These are phyloP conservation scores for Hoplostethus mediterraneus DNA, from an alignment of 2,797 vertebrate species.

Conservation along the genomic window DNA sequence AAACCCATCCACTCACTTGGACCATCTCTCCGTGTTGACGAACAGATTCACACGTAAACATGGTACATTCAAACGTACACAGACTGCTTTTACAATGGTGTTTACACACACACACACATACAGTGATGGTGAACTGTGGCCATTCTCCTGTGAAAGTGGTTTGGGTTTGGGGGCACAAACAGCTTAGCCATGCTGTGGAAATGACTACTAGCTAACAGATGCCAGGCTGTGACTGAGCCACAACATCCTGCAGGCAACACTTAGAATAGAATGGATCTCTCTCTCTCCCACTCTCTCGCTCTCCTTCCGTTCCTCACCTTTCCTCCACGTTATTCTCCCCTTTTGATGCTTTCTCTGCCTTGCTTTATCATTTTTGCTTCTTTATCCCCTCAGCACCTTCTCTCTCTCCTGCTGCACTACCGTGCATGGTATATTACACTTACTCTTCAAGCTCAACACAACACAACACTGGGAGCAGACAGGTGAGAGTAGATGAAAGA, in stretches of 20 bases:
- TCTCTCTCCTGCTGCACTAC: slow-evolving; percentile 9
- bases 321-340: slow-evolving; percentile 62
- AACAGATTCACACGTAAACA: slow-evolving; percentile 18
- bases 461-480: slow-evolving; percentile 3
- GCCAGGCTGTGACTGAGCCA: slow-evolving; percentile 75
- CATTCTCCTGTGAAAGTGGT: slow-evolving; percentile 73
- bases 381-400: slow-evolving; percentile 33
- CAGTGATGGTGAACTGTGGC: slow-evolving; percentile 5
- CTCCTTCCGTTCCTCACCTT: slow-evolving; percentile 44
- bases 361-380: slow-evolving; percentile 37
- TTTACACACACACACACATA: slow-evolving; percentile 9
- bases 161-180: slow-evolving; percentile 73
- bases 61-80: slow-evolving; percentile 21
- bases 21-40: slow-evolving; percentile 11
- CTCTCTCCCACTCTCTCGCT: slow-evolving; percentile 10
- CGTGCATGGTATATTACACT: slow-evolving; percentile 5
- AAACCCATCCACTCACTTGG: not conserved
- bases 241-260: slow-evolving; percentile 77
- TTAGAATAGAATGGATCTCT: slow-evolving; percentile 70
- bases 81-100: slow-evolving; percentile 7
- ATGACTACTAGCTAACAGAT: slow-evolving; percentile 77
- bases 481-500: slow-evolving; percentile 37
- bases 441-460: slow-evolving; percentile 8
- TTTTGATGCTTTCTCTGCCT: slow-evolving; percentile 54
- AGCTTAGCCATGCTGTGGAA: slow-evolving; percentile 73